phyloP scores from a whole-genome alignment of 2,113 vertebrate genomes.

The Corythoichthys haematopterus region DNA sequence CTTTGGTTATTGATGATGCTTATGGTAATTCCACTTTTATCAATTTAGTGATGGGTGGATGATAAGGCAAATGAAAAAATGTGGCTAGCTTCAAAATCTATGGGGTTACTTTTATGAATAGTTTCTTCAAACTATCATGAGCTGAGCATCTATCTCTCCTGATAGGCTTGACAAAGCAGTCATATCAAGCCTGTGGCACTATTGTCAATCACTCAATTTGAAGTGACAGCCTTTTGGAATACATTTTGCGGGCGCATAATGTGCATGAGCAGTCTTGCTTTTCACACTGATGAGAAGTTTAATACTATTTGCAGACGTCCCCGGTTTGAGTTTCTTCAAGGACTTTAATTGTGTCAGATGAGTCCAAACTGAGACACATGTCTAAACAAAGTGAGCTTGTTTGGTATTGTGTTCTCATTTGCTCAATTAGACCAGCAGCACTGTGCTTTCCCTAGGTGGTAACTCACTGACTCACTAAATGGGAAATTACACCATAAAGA shows the following conservation, averaged over 20 bases:
- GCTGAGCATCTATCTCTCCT: conserved; percentile 41
- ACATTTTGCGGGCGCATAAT: neutral
- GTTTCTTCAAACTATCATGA: conserved; percentile 49
- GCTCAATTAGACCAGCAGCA: conserved; percentile 61
- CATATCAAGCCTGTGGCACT: conserved; percentile 19
- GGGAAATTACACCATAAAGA: conserved; percentile 69
- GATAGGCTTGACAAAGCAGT: conserved; percentile 40
- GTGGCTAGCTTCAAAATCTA: conserved; percentile 40
- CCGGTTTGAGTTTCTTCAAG: conserved; percentile 7
- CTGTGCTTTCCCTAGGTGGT: conserved; percentile 57
- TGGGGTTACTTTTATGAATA: conserved; percentile 56
- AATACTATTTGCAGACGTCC: conserved; percentile 6
- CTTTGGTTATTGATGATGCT: conserved; percentile 61
- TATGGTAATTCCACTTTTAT: conserved; percentile 59
- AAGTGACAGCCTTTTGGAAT: conserved; percentile 10
- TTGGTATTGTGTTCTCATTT: conserved; percentile 57
- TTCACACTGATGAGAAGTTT: neutral
- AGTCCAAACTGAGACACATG: conserved; percentile 40
- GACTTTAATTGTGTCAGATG: conserved; percentile 2
- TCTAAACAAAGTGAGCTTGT: conserved; percentile 48
- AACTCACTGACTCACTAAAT: conserved; percentile 63
- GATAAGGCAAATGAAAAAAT: conserved; percentile 54
- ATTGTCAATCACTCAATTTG: conserved; percentile 9
- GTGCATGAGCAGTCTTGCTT: neutral
- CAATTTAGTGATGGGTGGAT: conserved; percentile 45